phyloP scores from a whole-genome alignment of 2,888 invertebrate genomes.

The Drosophila sordidula region DNA sequence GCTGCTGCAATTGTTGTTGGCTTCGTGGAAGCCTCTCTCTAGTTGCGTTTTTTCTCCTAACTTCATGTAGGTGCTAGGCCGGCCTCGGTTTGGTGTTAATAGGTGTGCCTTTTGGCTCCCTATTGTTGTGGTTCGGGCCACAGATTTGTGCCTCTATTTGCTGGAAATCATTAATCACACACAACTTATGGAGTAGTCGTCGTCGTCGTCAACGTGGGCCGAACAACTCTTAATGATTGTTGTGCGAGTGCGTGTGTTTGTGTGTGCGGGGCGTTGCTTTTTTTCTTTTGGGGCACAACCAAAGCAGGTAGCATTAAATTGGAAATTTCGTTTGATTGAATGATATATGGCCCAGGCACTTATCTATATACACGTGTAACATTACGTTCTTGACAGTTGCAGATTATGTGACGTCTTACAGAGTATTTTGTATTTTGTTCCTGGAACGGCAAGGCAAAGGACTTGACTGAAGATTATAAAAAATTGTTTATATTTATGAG shows the following conservation, averaged over 20 bases:
- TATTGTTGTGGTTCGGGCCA: slow-evolving; percentile 72
- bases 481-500: not conserved
- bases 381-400: slow-evolving; percentile 51
- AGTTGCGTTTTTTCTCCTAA: slow-evolving; percentile 1
- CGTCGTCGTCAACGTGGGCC: slow-evolving; percentile 56
- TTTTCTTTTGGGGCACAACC: slow-evolving; percentile 16
- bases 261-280: slow-evolving; percentile 18
- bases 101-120: slow-evolving; percentile 68
- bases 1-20: slow-evolving; percentile 56
- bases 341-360: slow-evolving; percentile 44
- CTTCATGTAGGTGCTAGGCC: slow-evolving; percentile 54
- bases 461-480: not conserved
- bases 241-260: slow-evolving; percentile 7
- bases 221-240: slow-evolving; percentile 54
- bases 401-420: slow-evolving; percentile 38
- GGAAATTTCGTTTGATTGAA: slow-evolving; percentile 53
- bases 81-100: slow-evolving; percentile 72
- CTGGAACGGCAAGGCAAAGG: slow-evolving; percentile 26
- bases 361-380: slow-evolving; percentile 64
- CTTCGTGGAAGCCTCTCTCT: slow-evolving; percentile 55
- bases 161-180: slow-evolving; percentile 71
- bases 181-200: slow-evolving; percentile 60
- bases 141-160: slow-evolving; percentile 67
- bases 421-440: slow-evolving; percentile 19
- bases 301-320: slow-evolving; percentile 62